Conservation (phyloP, 2,888 invertebrate genomes). For the Cephalotes varians region DNA sequence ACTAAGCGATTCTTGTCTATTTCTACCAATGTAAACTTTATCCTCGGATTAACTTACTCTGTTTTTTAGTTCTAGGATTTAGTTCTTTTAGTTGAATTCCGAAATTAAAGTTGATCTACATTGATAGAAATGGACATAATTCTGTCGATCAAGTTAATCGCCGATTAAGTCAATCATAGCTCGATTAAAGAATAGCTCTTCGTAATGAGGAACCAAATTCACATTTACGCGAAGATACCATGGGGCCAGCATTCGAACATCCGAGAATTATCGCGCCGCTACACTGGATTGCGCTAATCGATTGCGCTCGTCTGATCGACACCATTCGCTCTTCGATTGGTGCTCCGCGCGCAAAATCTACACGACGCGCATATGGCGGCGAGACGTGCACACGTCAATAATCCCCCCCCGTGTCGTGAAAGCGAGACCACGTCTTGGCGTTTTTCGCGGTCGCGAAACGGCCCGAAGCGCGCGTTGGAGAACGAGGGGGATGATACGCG, state of each 20-base stretch:
- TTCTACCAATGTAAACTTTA: too few relatives aligned
- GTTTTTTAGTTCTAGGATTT: too few relatives aligned
- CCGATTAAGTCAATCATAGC: too few relatives aligned
- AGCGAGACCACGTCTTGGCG: background rate
- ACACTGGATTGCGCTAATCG: background rate
- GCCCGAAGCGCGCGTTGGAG: background rate
- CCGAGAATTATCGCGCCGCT: background rate
- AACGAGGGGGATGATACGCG: background rate
- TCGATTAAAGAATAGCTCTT: too few relatives aligned
- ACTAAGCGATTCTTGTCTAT: too few relatives aligned
- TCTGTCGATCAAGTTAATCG: too few relatives aligned
- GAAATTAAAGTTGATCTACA: too few relatives aligned
- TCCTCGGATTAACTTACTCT: too few relatives aligned
- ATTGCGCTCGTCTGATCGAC: background rate
- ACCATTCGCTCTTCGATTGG: constrained; percentile 28
- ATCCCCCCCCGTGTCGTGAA: background rate
- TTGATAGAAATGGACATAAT: too few relatives aligned
- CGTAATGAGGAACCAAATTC: background rate
- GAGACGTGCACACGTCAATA: background rate
- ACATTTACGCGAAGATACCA: background rate
- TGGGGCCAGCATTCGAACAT: too few relatives aligned
- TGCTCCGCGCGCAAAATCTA: background rate
- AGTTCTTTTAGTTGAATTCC: too few relatives aligned
- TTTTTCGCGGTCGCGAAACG: background rate
- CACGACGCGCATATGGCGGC: background rate